Evolutionary conservation across 2,113 vertebrate species (phyloP).

Genomic region (Pangasianodon gigas): DNA sequence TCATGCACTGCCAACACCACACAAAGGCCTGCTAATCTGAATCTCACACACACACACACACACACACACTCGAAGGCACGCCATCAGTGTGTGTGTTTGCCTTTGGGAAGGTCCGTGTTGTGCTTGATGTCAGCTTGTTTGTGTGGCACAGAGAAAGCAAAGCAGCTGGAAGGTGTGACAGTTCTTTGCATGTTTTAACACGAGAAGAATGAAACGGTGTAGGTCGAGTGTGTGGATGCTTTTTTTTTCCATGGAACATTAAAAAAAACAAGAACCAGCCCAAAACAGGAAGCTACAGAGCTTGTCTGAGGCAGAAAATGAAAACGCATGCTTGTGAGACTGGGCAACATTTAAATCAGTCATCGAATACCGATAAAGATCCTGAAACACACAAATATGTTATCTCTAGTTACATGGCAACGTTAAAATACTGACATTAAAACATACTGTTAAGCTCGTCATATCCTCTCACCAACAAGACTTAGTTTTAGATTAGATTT

Average conservation of each 20-base stretch:
- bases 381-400: no score
- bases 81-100: background rate
- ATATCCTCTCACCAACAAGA: background rate
- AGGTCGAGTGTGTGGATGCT: background rate
- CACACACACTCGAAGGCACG: background rate
- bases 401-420: no score
- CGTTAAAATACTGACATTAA: background rate
- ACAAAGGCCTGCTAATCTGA: conserved; percentile 75
- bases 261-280: background rate
- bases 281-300: background rate
- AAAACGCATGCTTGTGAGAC: no score
- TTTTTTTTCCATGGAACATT: background rate
- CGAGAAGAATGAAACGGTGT: background rate
- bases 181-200: conserved; percentile 7
- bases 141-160: background rate
- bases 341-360: no score
- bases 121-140: conserved; percentile 15
- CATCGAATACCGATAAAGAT: no score
- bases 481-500: background rate
- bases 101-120: conserved; percentile 4
- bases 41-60: conserved; percentile 46
- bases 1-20: conserved; percentile 68
- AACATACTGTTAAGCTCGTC: background rate
- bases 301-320: background rate
- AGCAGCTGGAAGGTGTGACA: conserved; percentile 19